Percentiles rank a stretch among this genome's conserved stretches.
Evolutionary conservation across 2,888 invertebrate species (phyloP).

Genomic region (Geophilus truncorum): DNA sequence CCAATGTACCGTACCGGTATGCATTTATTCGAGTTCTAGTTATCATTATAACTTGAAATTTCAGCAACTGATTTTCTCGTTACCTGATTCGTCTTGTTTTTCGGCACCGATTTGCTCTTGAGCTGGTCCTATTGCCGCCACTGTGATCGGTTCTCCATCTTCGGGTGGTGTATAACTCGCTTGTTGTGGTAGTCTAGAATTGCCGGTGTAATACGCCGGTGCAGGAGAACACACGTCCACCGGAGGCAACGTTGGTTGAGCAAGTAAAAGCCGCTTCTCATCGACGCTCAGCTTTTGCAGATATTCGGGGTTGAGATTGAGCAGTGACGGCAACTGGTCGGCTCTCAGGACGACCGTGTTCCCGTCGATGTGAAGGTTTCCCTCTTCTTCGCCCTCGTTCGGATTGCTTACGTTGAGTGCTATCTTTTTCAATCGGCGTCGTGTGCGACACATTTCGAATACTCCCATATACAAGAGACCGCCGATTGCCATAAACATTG

Average conservation of each 20-base stretch:
- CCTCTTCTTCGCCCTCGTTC: background rate
- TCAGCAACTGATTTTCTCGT: too few species aligned
- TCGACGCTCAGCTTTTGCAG: background rate
- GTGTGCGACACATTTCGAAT: slow-evolving; percentile 12
- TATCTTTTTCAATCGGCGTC: background rate
- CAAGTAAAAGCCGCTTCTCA: background rate
- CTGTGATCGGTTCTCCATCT: background rate
- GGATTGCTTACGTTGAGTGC: background rate
- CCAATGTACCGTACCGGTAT: too few species aligned
- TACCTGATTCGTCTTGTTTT: too few species aligned
- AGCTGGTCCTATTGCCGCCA: background rate
- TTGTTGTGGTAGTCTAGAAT: background rate
- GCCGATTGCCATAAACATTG: slow-evolving; percentile 2
- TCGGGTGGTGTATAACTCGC: background rate
- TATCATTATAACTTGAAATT: too few species aligned
- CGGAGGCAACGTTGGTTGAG: background rate
- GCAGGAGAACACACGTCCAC: background rate
- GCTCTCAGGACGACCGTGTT: background rate
- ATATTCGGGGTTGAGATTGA: background rate
- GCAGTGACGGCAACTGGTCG: slow-evolving; percentile 14
- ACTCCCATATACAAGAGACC: background rate
- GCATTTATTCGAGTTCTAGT: too few species aligned
- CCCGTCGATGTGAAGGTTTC: background rate
- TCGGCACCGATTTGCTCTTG: background rate
- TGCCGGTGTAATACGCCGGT: background rate